These are phyloP conservation scores for Laothoe populi DNA, from an alignment of 2,888 invertebrate species.

Conservation along the genomic window DNA sequence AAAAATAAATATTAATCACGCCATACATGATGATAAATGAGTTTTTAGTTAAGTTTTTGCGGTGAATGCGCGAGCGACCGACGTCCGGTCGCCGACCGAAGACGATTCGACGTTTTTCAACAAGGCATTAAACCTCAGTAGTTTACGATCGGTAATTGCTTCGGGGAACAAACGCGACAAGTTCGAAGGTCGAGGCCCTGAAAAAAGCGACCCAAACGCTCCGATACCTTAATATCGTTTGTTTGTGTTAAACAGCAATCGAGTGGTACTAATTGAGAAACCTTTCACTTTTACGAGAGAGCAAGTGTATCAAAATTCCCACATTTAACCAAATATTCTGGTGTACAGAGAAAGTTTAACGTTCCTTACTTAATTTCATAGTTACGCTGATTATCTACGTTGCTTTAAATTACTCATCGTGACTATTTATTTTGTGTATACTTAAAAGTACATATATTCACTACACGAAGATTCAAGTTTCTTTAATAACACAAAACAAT, in stretches of 20 bases:
- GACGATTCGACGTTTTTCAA: constrained; percentile 46
- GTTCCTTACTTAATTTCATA: constrained; percentile 13
- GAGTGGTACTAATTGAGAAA: constrained; percentile 13
- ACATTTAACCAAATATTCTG: constrained; percentile 25
- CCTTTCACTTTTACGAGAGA: constrained; percentile 28
- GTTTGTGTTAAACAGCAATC: constrained; percentile 18
- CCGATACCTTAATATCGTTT: neutral
- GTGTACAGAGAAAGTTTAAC: constrained; percentile 25
- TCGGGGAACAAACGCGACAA: constrained; percentile 57
- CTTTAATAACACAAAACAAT: too few relatives aligned
- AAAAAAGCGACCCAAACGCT: constrained; percentile 32
- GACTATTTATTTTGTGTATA: neutral
- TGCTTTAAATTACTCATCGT: neutral
- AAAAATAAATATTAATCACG: constrained; percentile 17
- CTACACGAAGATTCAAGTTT: too few relatives aligned
- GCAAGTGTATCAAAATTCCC: constrained; percentile 24
- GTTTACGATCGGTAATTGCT: constrained; percentile 55
- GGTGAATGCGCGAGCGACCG: constrained; percentile 4
- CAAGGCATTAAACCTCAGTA: constrained; percentile 54
- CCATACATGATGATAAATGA: constrained; percentile 16
- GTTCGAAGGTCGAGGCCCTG: constrained; percentile 40
- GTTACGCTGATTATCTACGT: constrained; percentile 8
- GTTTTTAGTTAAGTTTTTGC: constrained; percentile 12
- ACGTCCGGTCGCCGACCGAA: constrained; percentile 51
- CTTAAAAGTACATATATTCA: too few relatives aligned